Percentiles rank a stretch among this genome's conserved stretches.
Conservation (phyloP, 2,113 vertebrate genomes). For the Carassius gibelio region DNA sequence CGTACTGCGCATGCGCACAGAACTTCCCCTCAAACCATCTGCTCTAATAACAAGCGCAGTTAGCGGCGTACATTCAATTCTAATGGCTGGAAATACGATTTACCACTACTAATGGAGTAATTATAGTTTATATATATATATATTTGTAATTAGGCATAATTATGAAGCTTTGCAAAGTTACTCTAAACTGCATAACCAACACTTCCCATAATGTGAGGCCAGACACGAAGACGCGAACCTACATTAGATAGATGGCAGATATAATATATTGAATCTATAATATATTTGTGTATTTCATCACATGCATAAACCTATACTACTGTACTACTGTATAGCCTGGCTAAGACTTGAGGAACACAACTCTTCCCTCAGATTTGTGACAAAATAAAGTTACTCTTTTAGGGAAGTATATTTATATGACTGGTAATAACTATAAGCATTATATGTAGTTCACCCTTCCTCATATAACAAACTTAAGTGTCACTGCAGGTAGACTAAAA, state of each 20-base stretch:
- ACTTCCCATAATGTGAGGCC: not conserved
- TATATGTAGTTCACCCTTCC: not conserved
- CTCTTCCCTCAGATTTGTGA: not conserved
- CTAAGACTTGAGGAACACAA: no score
- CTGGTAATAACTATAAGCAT: no score
- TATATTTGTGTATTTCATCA: not conserved
- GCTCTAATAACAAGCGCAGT: constrained; percentile 33
- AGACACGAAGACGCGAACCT: not conserved
- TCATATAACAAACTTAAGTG: not conserved
- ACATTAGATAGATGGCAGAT: not conserved
- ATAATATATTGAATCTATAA: not conserved
- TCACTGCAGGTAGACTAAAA: not conserved
- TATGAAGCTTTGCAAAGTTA: constrained; percentile 10
- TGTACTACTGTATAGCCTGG: no score
- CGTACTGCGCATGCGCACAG: constrained; percentile 51
- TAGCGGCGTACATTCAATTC: not conserved
- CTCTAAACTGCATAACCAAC: not conserved
- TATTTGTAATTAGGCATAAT: not conserved
- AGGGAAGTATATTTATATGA: not conserved
- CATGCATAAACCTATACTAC: not conserved
- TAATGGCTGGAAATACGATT: not conserved
- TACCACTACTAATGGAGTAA: not conserved
- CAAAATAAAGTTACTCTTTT: not conserved
- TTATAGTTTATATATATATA: not conserved
- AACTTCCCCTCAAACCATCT: constrained; percentile 51